These are phyloP conservation scores for Tetrapedia diversipes DNA, from an alignment of 2,888 invertebrate species.

Conservation along the genomic window DNA sequence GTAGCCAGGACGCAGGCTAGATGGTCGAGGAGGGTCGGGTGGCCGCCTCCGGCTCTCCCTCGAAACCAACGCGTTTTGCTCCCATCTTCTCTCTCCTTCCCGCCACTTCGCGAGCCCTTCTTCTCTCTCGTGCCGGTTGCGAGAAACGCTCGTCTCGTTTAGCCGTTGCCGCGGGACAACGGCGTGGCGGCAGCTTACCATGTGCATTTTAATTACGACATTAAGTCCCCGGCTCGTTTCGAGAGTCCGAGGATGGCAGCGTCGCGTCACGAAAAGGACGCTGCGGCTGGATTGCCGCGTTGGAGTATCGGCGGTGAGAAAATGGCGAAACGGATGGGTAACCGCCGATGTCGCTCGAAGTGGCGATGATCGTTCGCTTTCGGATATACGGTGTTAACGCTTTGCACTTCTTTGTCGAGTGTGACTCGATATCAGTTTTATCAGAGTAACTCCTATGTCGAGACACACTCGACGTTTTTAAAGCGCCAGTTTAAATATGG, in stretches of 20 bases:
- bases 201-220: constrained; percentile 79
- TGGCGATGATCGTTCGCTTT: background rate
- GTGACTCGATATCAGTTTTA: too few species aligned
- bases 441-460: too few species aligned
- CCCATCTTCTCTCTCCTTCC: constrained; percentile 23
- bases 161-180: constrained; percentile 71
- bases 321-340: constrained; percentile 44
- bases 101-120: background rate
- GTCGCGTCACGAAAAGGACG: constrained; percentile 34
- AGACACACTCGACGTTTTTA: too few species aligned
- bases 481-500: too few species aligned
- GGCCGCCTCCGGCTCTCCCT: constrained; percentile 58
- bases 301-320: constrained; percentile 18
- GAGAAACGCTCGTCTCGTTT: constrained; percentile 66
- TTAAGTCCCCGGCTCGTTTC: constrained; percentile 73
- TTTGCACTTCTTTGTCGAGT: too few species aligned
- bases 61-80: constrained; percentile 51
- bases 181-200: constrained; percentile 72
- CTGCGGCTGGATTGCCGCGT: constrained; percentile 15
- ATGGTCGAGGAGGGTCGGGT: constrained; percentile 44
- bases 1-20: constrained; percentile 33
- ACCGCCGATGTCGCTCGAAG: constrained; percentile 12
- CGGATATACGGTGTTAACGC: too few species aligned
- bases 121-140: constrained; percentile 10
- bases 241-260: constrained; percentile 43